Conservation (phyloP, 2,113 vertebrate genomes). For the Austrofundulus limnaeus region DNA sequence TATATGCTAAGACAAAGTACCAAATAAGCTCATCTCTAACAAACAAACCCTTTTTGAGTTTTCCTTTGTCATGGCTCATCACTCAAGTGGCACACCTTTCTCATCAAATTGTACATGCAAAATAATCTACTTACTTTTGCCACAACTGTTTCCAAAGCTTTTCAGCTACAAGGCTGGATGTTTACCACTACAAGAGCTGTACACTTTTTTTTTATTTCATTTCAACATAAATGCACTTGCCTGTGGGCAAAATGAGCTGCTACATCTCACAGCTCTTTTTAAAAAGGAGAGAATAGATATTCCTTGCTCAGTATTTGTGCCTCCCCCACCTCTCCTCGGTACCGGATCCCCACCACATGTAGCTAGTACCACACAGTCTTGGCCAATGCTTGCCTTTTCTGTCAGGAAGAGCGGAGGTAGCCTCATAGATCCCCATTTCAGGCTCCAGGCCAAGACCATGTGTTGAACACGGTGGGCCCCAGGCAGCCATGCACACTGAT, state of each 20-base stretch:
- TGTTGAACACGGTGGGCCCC: slow-evolving; percentile 62
- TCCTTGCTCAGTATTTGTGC: slow-evolving; percentile 36
- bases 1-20: slow-evolving; percentile 50
- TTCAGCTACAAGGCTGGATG: slow-evolving; percentile 25
- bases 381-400: slow-evolving; percentile 58
- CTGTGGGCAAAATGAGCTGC: slow-evolving; percentile 55
- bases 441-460: slow-evolving; percentile 68
- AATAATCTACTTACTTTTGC: neutral
- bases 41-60: slow-evolving; percentile 39
- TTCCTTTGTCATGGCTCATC: slow-evolving; percentile 23
- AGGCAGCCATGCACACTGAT: slow-evolving; percentile 41
- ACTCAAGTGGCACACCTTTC: slow-evolving; percentile 41
- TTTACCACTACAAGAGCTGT: slow-evolving; percentile 21
- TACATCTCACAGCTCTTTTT: slow-evolving; percentile 44
- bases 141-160: slow-evolving; percentile 16
- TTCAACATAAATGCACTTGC: slow-evolving; percentile 63
- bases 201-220: slow-evolving; percentile 42
- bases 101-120: neutral
- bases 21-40: slow-evolving; percentile 49
- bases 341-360: slow-evolving; percentile 56
- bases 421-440: slow-evolving; percentile 70
- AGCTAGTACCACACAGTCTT: slow-evolving; percentile 60
- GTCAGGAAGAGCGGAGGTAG: slow-evolving; percentile 70
- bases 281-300: slow-evolving; percentile 49
- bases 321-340: slow-evolving; percentile 54